phyloP scores from a whole-genome alignment of 2,888 invertebrate genomes.

The Melanostoma mellinum region DNA sequence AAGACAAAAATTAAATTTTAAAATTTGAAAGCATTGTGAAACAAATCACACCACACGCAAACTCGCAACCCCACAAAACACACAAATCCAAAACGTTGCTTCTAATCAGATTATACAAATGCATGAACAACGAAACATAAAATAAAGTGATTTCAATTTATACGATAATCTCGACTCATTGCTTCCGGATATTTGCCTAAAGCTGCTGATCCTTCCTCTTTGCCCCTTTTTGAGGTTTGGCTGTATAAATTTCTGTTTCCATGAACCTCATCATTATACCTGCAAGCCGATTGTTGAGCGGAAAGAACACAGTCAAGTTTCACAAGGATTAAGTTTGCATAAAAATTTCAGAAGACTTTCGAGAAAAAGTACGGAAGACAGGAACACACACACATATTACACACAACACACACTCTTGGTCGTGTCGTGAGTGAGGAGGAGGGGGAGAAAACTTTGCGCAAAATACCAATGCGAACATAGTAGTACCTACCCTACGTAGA shows the following conservation, averaged over 20 bases:
- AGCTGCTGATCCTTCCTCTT: conserved; percentile 28
- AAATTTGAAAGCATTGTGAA: no score
- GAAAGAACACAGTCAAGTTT: conserved; percentile 12
- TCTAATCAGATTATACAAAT: conserved; percentile 54
- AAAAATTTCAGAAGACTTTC: conserved; percentile 18
- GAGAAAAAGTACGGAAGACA: conserved; percentile 13
- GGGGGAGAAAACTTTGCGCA: conserved; percentile 29
- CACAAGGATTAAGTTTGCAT: conserved; percentile 53
- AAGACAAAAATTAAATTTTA: no score
- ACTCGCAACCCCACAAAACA: neutral
- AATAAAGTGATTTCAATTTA: conserved; percentile 67
- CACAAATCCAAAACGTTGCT: conserved; percentile 28
- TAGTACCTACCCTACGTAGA: no score
- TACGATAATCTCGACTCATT: conserved; percentile 65
- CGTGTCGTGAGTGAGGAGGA: neutral
- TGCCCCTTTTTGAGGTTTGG: conserved; percentile 15
- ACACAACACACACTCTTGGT: neutral
- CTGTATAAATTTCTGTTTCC: conserved; percentile 2
- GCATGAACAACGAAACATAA: conserved; percentile 45
- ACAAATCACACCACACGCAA: neutral
- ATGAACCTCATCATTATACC: conserved; percentile 31
- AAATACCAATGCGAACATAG: conserved; percentile 6
- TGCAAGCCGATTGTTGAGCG: conserved; percentile 24
- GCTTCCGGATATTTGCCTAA: conserved; percentile 65
- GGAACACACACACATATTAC: neutral